Evolutionary conservation across 2,113 vertebrate species (phyloP).

Genomic region (Arothron firmamentum): DNA sequence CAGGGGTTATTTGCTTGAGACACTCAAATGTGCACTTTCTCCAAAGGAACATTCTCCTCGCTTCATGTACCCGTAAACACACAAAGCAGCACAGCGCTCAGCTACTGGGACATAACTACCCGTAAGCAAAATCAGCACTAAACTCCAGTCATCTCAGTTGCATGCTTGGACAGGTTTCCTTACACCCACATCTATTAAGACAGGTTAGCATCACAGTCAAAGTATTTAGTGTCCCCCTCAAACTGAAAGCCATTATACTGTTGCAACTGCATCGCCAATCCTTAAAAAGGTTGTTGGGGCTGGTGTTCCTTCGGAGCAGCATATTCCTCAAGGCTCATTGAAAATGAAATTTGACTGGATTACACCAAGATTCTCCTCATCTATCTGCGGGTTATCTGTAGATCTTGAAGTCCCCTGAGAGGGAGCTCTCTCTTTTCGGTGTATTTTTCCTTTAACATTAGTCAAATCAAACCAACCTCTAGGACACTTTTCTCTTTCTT

Average conservation of each 20-base stretch:
- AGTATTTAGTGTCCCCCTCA: slow-evolving; percentile 27
- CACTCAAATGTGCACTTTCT: slow-evolving; percentile 30
- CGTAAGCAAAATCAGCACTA: slow-evolving; percentile 52
- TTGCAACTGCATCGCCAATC: slow-evolving; percentile 26
- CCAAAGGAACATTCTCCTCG: slow-evolving; percentile 29
- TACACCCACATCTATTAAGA: slow-evolving; percentile 47
- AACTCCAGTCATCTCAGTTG: slow-evolving; percentile 35
- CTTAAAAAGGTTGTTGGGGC: slow-evolving; percentile 22
- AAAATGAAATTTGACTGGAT: slow-evolving; percentile 43
- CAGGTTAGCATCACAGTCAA: slow-evolving; percentile 57
- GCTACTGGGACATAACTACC: slow-evolving; percentile 36
- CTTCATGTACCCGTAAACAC: slow-evolving; percentile 23
- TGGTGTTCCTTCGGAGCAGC: slow-evolving; percentile 27
- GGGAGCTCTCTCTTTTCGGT: slow-evolving; percentile 43
- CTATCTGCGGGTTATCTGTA: slow-evolving; percentile 32
- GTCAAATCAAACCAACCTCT: slow-evolving; percentile 55
- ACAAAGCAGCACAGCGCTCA: slow-evolving; percentile 35
- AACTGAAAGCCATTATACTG: slow-evolving; percentile 33
- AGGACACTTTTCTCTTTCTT: slow-evolving; percentile 44
- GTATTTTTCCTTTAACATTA: slow-evolving; percentile 39
- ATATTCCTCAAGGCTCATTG: slow-evolving; percentile 29
- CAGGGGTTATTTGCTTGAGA: slow-evolving; percentile 41
- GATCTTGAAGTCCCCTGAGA: slow-evolving; percentile 39
- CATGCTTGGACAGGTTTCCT: slow-evolving; percentile 25
- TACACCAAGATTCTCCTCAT: slow-evolving; percentile 46